Evolutionary conservation across 2,888 invertebrate genomes (phyloP).

Genomic region (Chymomyza procnemis): DNA sequence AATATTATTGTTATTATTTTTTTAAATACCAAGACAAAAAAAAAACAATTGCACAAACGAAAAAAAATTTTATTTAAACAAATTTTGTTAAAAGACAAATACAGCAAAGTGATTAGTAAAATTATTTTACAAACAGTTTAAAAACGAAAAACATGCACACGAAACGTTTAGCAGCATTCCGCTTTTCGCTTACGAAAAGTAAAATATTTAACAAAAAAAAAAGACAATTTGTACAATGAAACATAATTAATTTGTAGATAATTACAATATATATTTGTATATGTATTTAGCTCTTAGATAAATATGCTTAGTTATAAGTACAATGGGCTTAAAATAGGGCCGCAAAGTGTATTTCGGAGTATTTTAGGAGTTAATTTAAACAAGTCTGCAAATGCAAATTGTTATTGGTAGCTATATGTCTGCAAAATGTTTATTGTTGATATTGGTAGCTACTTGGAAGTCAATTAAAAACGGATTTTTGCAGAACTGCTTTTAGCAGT

Average conservation of each 20-base stretch:
- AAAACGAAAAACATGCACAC: constrained; percentile 27
- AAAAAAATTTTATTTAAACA: constrained; percentile 34
- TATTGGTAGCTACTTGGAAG: too few species aligned
- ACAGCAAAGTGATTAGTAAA: constrained; percentile 71
- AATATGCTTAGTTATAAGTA: constrained; percentile 10
- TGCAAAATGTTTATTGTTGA: too few species aligned
- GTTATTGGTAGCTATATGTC: too few species aligned
- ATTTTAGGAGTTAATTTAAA: background rate
- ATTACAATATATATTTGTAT: constrained; percentile 15
- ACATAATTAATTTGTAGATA: constrained; percentile 30
- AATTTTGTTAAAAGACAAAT: constrained; percentile 31
- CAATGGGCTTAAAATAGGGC: background rate
- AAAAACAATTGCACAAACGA: constrained; percentile 27
- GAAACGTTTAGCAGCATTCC: constrained; percentile 56
- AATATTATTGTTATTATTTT: constrained; percentile 65
- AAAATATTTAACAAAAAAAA: constrained; percentile 53
- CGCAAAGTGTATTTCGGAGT: background rate
- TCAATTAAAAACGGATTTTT: too few species aligned
- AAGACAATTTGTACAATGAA: constrained; percentile 63
- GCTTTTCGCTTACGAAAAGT: constrained; percentile 26
- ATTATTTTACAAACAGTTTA: constrained; percentile 54
- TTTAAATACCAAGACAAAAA: constrained; percentile 49
- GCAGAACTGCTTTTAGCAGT: too few species aligned
- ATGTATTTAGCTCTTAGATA: constrained; percentile 33
- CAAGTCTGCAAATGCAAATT: too few species aligned